A percentile compares a stretch with the other conserved stretches of the same genome.
Conservation (phyloP, 1,140 invertebrate genomes). For the Drosophila auraria region DNA sequence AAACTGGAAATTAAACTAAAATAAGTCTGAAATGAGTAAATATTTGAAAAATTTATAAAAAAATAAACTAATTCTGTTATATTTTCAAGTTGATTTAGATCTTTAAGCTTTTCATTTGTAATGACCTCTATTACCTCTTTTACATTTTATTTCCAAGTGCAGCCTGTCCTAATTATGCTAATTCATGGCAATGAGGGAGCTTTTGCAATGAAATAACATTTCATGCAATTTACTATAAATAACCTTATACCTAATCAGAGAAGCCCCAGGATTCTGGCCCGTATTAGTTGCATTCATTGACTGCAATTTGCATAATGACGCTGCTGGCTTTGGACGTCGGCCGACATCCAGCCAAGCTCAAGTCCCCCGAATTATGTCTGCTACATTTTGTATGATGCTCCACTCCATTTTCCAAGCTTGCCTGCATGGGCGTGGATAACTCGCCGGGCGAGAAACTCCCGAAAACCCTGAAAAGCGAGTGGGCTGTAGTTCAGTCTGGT, state of each 20-base stretch:
- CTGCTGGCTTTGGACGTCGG: not conserved
- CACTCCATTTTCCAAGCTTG: constrained; percentile 19
- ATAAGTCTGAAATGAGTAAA: not conserved
- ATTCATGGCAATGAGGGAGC: constrained; percentile 20
- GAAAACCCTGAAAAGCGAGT: constrained; percentile 5
- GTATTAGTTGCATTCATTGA: constrained; percentile 55
- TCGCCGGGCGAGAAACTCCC: constrained; percentile 6
- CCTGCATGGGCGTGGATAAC: constrained; percentile 2
- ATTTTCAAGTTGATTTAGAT: not conserved
- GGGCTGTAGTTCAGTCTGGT: constrained; percentile 22
- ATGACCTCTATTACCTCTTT: not conserved
- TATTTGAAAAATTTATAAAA: no score
- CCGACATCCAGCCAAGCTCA: constrained; percentile 16
- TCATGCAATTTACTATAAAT: constrained; percentile 56
- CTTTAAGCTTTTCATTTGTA: not conserved
- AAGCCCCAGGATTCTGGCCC: not conserved
- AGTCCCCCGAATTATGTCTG: constrained; percentile 31
- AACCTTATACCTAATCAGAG: constrained; percentile 45
- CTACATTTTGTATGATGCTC: constrained; percentile 36
- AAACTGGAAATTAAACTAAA: no score
- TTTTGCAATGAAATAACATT: constrained; percentile 16
- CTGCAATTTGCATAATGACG: constrained; percentile 62
- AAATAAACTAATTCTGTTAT: no score
- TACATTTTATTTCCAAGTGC: not conserved
- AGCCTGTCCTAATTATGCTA: constrained; percentile 60